These are phyloP conservation scores for Pristionchus maxplancki DNA, from an alignment of 2,888 invertebrate species.

Conservation along the genomic window DNA sequence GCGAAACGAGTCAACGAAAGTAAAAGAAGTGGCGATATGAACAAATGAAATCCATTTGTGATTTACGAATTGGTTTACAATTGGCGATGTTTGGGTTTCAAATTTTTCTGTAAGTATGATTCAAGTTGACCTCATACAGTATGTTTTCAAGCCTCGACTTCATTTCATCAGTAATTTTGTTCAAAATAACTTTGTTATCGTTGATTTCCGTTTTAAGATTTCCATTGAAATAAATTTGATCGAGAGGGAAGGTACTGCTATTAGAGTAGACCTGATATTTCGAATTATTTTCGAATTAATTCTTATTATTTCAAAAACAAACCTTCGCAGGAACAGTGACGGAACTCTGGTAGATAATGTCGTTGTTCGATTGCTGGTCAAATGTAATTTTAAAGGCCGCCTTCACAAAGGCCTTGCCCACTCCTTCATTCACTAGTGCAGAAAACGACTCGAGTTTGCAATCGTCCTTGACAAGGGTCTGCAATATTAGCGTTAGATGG, in stretches of 20 bases:
- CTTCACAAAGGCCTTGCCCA: neutral
- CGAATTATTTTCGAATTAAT: neutral
- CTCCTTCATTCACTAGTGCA: neutral
- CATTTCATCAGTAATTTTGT: neutral
- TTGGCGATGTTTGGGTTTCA: neutral
- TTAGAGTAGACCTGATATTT: neutral
- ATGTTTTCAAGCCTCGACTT: neutral
- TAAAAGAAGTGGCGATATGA: no score
- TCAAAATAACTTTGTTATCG: neutral
- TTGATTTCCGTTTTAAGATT: neutral
- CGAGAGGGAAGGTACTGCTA: neutral
- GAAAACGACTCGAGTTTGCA: neutral
- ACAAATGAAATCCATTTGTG: no score
- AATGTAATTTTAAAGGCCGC: neutral
- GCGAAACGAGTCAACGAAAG: no score
- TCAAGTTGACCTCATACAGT: neutral
- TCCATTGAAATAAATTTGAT: neutral
- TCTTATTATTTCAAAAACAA: neutral
- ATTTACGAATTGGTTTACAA: no score
- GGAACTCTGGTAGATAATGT: neutral
- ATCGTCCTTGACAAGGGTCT: neutral
- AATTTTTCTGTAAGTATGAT: neutral
- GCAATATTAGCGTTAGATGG: no score
- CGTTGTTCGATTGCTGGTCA: neutral
- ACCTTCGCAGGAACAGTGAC: neutral